These are phyloP conservation scores for Hydractinia symbiolongicarpus DNA, from an alignment of 30 jellyfish, hydroid and myxozoan species.

Conservation along the genomic window DNA sequence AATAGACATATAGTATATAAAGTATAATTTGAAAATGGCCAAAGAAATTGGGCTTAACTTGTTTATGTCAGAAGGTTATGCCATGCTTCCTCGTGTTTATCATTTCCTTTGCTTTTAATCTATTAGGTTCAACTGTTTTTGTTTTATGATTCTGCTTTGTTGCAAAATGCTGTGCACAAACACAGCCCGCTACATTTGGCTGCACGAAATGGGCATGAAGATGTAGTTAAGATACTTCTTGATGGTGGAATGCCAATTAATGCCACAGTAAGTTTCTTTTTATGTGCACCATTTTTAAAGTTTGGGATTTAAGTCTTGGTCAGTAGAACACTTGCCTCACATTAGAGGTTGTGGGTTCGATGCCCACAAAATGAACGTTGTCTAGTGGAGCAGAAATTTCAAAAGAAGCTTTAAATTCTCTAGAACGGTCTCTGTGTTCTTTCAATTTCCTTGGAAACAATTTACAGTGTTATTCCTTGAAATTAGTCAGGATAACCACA, in stretches of 20 bases:
- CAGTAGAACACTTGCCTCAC: neutral
- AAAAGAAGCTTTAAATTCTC: no score
- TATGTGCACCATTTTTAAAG: neutral
- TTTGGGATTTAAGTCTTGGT: neutral
- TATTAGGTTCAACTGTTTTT: slow-evolving; percentile 77
- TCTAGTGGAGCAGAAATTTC: no score
- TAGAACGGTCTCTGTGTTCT: no score
- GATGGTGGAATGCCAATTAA: slow-evolving; percentile 88
- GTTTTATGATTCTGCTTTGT: slow-evolving; percentile 48
- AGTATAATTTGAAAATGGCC: no score
- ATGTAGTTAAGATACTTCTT: slow-evolving; percentile 59
- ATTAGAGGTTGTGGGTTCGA: neutral
- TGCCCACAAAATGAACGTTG: no score
- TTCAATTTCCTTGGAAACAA: no score
- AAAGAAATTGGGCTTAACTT: no score
- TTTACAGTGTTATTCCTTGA: no score
- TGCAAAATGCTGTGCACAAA: slow-evolving; percentile 29
- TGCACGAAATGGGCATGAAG: slow-evolving; percentile 86
- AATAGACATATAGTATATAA: no score
- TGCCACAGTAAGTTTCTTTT: slow-evolving; percentile 49
- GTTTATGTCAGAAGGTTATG: no score
- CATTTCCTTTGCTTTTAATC: neutral
- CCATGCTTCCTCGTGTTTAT: no score
- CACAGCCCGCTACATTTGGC: slow-evolving; percentile 92
- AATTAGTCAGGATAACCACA: no score